Percentiles rank a stretch among this genome's conserved stretches.
Evolutionary conservation across 2,113 vertebrate species (phyloP).

Genomic region (Trematocara variabile): DNA sequence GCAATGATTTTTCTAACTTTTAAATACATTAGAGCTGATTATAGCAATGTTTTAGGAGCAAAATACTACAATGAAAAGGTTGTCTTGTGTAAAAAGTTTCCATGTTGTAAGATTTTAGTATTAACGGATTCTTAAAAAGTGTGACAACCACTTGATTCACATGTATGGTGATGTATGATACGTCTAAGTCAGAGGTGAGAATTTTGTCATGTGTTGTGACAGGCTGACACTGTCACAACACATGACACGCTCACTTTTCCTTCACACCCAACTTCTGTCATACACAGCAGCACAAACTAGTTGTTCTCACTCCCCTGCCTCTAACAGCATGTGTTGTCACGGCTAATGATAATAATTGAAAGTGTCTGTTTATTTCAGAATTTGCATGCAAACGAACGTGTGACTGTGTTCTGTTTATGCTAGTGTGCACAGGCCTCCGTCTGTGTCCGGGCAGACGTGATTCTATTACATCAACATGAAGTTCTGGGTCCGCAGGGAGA

Average conservation of each 20-base stretch:
- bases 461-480: slow-evolving; percentile 30
- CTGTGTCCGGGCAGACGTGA: slow-evolving; percentile 3
- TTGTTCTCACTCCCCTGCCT: background rate
- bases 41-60: background rate
- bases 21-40: background rate
- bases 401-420: slow-evolving; percentile 7
- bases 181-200: background rate
- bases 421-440: background rate
- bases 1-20: background rate
- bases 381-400: slow-evolving; percentile 8
- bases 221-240: slow-evolving; percentile 20
- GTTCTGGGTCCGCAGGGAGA: background rate
- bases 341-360: slow-evolving; percentile 1
- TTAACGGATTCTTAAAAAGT: background rate
- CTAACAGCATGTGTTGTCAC: background rate
- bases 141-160: background rate
- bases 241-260: slow-evolving; percentile 21
- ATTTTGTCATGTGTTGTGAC: background rate
- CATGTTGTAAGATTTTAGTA: background rate
- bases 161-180: background rate
- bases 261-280: slow-evolving; percentile 1
- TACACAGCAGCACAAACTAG: background rate
- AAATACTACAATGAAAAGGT: background rate
- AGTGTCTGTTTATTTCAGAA: background rate
- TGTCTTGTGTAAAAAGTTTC: background rate